Percentiles rank a stretch among this genome's conserved stretches.
Conservation (phyloP, 1,140 invertebrate genomes). For the Paraescarpia echinospica region DNA sequence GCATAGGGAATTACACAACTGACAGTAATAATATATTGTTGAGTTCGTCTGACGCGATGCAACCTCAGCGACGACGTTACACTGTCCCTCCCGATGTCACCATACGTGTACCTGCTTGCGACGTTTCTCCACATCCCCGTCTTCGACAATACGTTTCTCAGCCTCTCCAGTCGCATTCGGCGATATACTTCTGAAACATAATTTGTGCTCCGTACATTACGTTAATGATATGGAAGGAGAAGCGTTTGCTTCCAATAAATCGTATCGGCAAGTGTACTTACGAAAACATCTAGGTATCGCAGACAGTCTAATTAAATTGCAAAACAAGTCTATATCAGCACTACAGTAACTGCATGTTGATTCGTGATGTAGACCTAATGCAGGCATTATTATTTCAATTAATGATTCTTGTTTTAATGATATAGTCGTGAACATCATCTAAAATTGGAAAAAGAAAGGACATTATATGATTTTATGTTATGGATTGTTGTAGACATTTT, state of each 20-base stretch:
- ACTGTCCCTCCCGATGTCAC: background rate
- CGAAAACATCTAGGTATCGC: background rate
- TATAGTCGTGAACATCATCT: background rate
- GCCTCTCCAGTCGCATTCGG: background rate
- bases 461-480: background rate
- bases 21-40: background rate
- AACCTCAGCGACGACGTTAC: background rate
- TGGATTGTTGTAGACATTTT: background rate
- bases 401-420: too few relatives aligned
- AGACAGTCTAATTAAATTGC: background rate
- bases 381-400: too few relatives aligned
- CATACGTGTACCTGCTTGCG: background rate
- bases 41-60: background rate
- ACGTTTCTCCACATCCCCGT: background rate
- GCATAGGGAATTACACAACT: background rate
- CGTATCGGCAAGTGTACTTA: background rate
- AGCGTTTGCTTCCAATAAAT: background rate
- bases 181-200: background rate
- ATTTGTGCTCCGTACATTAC: background rate
- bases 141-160: background rate
- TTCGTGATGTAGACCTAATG: too few relatives aligned
- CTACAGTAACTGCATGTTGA: background rate
- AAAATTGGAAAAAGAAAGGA: background rate
- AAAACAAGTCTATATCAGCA: background rate
- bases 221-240: background rate